Evolutionary conservation across 2,113 vertebrate species (phyloP).

Genomic region (Oreocharis arfaki): DNA sequence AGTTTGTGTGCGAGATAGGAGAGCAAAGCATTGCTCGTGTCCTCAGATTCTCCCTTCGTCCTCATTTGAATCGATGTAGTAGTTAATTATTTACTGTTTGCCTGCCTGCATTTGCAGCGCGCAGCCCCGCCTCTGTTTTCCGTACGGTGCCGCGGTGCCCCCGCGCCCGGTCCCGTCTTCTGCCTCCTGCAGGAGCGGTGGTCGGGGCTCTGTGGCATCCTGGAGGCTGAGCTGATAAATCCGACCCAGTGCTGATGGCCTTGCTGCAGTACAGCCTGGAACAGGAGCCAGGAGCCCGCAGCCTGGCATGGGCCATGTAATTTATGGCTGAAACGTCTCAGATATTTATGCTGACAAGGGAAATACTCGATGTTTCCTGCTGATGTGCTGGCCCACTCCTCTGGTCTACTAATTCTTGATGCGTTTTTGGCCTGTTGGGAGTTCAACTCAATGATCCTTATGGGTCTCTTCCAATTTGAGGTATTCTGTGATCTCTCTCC

Average conservation of each 20-base stretch:
- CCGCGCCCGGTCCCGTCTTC: background rate
- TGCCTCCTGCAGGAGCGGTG: background rate
- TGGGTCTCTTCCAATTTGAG: background rate
- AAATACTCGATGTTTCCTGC: background rate
- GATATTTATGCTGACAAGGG: background rate
- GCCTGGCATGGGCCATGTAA: background rate
- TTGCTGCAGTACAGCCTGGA: background rate
- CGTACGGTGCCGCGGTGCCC: accelerated
- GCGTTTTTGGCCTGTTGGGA: background rate
- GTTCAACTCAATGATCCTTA: background rate
- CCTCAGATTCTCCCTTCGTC: constrained; percentile 20
- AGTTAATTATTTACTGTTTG: constrained; percentile 41
- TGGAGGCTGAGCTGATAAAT: background rate
- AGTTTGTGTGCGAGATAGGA: background rate
- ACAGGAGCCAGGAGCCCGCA: background rate
- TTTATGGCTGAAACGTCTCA: constrained; percentile 1
- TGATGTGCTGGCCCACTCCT: background rate
- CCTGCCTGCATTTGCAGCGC: background rate
- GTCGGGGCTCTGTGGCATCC: background rate
- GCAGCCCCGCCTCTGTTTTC: background rate
- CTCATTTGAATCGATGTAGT: background rate
- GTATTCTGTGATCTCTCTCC: background rate
- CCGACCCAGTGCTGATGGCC: background rate
- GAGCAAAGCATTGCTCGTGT: background rate
- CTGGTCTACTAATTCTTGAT: background rate